phyloP scores from a whole-genome alignment of 2,797 vertebrate species.

The Botia almorhae region DNA sequence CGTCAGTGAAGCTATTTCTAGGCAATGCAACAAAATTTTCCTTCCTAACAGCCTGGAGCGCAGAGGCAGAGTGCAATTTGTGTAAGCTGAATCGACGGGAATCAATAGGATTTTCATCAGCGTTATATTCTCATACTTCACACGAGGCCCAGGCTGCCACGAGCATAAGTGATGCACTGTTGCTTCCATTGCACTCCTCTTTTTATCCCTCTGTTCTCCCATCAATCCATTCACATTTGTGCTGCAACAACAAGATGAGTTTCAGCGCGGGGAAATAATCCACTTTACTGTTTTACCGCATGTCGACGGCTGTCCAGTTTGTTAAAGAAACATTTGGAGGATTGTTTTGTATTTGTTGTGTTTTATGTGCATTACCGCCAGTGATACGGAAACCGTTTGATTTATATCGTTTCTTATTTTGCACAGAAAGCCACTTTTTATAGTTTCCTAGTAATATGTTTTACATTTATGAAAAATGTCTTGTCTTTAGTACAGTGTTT shows the following conservation, averaged over 20 bases:
- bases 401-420: not conserved
- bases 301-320: slow-evolving; percentile 42
- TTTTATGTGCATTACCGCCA: slow-evolving; percentile 29
- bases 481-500: not conserved
- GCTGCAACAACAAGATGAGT: slow-evolving; percentile 63
- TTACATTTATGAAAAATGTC: not conserved
- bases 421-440: not conserved
- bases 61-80: slow-evolving; percentile 73
- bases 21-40: slow-evolving; percentile 63
- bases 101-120: slow-evolving; percentile 84
- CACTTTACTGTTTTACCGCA: slow-evolving; percentile 42
- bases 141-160: slow-evolving; percentile 63
- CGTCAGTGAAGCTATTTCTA: slow-evolving; percentile 57
- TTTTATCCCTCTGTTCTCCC: slow-evolving; percentile 56
- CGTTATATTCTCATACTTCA: slow-evolving; percentile 79
- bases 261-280: slow-evolving; percentile 65
- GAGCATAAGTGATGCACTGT: slow-evolving; percentile 78
- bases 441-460: not conserved
- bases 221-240: slow-evolving; percentile 67
- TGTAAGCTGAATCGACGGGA: slow-evolving; percentile 76
- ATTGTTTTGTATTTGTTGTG: slow-evolving; percentile 14
- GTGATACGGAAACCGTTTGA: slow-evolving; percentile 17
- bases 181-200: slow-evolving; percentile 55
- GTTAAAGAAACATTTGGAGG: slow-evolving; percentile 61
- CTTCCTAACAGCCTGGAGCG: slow-evolving; percentile 64